Conservation (phyloP, 2,888 invertebrate species). For the Molorchus minor region DNA sequence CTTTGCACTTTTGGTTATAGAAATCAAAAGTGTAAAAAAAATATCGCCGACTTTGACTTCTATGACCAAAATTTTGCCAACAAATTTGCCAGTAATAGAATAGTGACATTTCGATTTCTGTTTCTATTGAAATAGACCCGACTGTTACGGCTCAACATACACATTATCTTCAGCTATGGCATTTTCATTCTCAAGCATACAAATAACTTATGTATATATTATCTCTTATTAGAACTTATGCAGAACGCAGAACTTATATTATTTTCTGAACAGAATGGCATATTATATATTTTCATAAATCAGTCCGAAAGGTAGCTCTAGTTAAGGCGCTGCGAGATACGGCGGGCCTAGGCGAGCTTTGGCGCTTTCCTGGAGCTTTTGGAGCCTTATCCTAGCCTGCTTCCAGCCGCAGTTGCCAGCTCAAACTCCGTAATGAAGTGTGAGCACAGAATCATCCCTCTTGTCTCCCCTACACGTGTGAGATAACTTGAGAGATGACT, state of each 20-base stretch:
- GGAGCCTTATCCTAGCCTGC: slow-evolving; percentile 54
- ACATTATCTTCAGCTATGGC: background rate
- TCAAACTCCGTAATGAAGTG: slow-evolving; percentile 53
- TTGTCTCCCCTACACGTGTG: slow-evolving; percentile 39
- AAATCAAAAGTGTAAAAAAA: too few relatives aligned
- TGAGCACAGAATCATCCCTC: slow-evolving; percentile 46
- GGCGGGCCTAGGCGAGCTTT: slow-evolving; percentile 53
- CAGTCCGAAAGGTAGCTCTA: slow-evolving; percentile 54
- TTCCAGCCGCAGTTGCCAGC: slow-evolving; percentile 51
- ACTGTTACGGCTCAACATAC: background rate
- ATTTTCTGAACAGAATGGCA: slow-evolving; percentile 44
- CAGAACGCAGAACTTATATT: slow-evolving; percentile 41
- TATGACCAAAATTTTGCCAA: too few relatives aligned
- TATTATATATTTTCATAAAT: slow-evolving; percentile 57
- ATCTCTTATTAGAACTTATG: slow-evolving; percentile 36
- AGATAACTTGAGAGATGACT: slow-evolving; percentile 31
- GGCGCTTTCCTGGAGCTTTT: slow-evolving; percentile 56
- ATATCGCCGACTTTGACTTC: too few relatives aligned
- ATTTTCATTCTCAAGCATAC: background rate
- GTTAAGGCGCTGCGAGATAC: slow-evolving; percentile 54
- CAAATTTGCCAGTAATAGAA: too few relatives aligned
- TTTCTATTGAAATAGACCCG: too few relatives aligned
- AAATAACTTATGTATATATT: slow-evolving; percentile 28
- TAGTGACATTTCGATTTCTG: too few relatives aligned
- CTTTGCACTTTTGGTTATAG: too few relatives aligned